phyloP scores from a whole-genome alignment of 2,113 vertebrate species.

The Pungitius pungitius region DNA sequence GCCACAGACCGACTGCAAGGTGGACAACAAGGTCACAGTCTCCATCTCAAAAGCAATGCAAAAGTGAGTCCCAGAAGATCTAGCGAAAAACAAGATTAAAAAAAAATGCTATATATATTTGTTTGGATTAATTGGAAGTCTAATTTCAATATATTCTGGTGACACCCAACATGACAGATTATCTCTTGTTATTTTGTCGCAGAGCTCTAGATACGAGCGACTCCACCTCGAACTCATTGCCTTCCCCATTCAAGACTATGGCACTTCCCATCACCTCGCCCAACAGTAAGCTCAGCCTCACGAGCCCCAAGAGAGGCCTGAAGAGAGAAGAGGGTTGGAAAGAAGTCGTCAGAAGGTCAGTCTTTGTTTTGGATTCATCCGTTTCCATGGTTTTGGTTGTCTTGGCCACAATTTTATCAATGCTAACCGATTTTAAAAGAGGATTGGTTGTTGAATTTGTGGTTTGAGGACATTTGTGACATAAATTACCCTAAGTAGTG shows the following conservation, averaged over 20 bases:
- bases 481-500: neutral
- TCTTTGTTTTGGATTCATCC: neutral
- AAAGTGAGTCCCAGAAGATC: slow-evolving; percentile 76
- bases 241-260: slow-evolving; percentile 89
- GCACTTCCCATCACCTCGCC: slow-evolving; percentile 90
- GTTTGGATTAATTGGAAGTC: neutral
- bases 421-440: neutral
- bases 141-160: neutral
- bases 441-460: neutral
- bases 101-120: neutral
- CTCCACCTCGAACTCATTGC: slow-evolving; percentile 84
- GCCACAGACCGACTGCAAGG: slow-evolving; percentile 83
- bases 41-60: slow-evolving; percentile 88
- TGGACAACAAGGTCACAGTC: slow-evolving; percentile 86
- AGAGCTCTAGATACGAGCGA: slow-evolving; percentile 88
- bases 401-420: neutral
- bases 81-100: too few species aligned
- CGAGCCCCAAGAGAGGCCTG: slow-evolving; percentile 95
- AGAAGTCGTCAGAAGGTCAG: slow-evolving; percentile 95
- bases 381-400: neutral
- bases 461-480: neutral
- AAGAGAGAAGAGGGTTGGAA: slow-evolving; percentile 99
- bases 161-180: neutral
- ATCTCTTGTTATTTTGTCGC: slow-evolving; percentile 24
- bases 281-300: slow-evolving; percentile 94